Evolutionary conservation across 2,888 invertebrate genomes (phyloP).

Genomic region (Conops quadrifasciatus): DNA sequence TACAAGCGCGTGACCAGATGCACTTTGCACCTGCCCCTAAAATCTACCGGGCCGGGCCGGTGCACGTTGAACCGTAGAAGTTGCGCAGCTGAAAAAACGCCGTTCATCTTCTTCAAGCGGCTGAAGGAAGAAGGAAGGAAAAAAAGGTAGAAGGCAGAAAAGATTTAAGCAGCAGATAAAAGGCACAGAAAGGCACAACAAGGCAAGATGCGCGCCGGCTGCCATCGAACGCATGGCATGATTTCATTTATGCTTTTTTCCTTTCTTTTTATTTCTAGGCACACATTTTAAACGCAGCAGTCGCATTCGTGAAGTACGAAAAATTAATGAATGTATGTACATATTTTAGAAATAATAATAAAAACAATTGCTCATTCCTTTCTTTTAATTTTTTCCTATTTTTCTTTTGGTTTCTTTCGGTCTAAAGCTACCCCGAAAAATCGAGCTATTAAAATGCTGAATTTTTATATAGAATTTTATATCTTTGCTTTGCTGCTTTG

Average conservation of each 20-base stretch:
- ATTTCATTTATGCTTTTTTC: slow-evolving; percentile 19
- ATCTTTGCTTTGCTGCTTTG: too few relatives aligned
- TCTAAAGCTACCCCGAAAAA: neutral
- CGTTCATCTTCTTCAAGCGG: slow-evolving; percentile 25
- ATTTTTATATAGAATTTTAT: too few relatives aligned
- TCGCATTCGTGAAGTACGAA: neutral
- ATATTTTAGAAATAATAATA: slow-evolving; percentile 1
- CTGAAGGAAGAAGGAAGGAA: slow-evolving; percentile 1
- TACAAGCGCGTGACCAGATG: slow-evolving; percentile 33
- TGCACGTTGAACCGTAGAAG: neutral
- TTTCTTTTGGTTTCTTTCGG: neutral
- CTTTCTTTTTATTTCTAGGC: neutral
- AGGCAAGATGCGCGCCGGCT: slow-evolving; percentile 18
- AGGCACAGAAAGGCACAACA: neutral
- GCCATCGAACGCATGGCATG: slow-evolving; percentile 27
- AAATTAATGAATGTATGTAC: neutral
- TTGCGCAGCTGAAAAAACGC: neutral
- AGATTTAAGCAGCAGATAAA: slow-evolving; percentile 30
- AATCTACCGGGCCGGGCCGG: slow-evolving; percentile 11
- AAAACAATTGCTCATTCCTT: too few relatives aligned
- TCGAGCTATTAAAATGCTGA: too few relatives aligned
- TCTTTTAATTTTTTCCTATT: too few relatives aligned
- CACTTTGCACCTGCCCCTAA: slow-evolving; percentile 38
- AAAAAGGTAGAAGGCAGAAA: neutral
- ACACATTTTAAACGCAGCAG: neutral